Conservation (phyloP, 1,140 invertebrate species). For the Drosophila bifasciata region DNA sequence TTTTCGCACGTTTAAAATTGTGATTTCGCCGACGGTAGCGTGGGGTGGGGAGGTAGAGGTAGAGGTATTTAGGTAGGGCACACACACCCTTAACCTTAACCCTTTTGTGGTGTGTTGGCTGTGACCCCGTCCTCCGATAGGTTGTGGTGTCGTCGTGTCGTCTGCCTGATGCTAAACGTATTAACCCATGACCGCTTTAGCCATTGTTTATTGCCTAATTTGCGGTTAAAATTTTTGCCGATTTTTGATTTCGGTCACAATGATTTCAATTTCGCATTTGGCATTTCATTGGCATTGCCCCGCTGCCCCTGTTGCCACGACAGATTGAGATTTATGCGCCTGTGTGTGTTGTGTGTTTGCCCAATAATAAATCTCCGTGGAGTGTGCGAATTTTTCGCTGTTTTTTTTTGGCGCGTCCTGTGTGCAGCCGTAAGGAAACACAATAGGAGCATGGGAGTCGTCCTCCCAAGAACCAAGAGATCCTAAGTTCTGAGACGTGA, state of each 20-base stretch:
- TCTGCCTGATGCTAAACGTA: conserved; percentile 69
- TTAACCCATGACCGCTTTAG: conserved; percentile 78
- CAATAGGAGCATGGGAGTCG: conserved; percentile 23
- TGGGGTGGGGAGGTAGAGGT: too few species aligned
- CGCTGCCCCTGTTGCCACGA: conserved; percentile 14
- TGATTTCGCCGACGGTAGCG: neutral
- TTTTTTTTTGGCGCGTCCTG: conserved; percentile 41
- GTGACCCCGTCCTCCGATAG: too few species aligned
- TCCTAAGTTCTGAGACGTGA: conserved; percentile 22
- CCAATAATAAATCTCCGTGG: conserved; percentile 54
- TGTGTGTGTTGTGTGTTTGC: conserved; percentile 46
- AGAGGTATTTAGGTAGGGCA: too few species aligned
- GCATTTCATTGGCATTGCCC: conserved; percentile 24
- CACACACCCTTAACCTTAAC: conserved; percentile 36
- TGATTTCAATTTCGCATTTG: conserved; percentile 56
- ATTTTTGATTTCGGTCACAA: conserved; percentile 64
- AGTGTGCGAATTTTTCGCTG: conserved; percentile 57
- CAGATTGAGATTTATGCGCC: conserved; percentile 72
- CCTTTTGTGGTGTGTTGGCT: conserved; percentile 15
- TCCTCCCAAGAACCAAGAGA: too few species aligned
- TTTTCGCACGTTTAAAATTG: conserved; percentile 45
- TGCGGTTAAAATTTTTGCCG: conserved; percentile 62
- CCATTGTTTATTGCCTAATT: conserved; percentile 79
- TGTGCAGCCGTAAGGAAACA: conserved; percentile 58
- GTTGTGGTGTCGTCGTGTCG: too few species aligned